phyloP scores from a whole-genome alignment of 2,113 vertebrate genomes.

The Catharus fuscescens region DNA sequence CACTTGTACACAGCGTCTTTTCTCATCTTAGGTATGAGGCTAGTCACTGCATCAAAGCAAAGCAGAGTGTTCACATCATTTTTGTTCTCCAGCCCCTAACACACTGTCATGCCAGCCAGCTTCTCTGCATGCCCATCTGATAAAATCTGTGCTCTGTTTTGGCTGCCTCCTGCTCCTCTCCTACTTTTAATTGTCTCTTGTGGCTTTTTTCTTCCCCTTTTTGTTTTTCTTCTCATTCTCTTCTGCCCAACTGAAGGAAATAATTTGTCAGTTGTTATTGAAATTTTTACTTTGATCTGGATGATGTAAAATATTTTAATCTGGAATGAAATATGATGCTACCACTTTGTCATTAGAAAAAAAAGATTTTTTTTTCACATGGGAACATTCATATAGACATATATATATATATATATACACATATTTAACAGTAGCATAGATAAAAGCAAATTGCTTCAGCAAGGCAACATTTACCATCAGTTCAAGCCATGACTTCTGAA shows the following conservation, averaged over 20 bases:
- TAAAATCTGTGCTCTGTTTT: constrained; percentile 1
- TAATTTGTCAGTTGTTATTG: background rate
- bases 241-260: constrained; percentile 19
- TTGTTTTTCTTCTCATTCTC: constrained; percentile 14
- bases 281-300: constrained; percentile 45
- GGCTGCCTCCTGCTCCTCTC: background rate
- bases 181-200: constrained; percentile 4
- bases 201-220: background rate
- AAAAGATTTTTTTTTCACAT: background rate
- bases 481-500: background rate
- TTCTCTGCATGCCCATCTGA: background rate
- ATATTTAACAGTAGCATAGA: background rate
- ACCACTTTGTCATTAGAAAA: background rate
- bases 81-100: background rate
- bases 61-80: background rate
- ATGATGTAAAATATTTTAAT: constrained; percentile 23
- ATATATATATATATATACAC: background rate
- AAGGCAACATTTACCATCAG: background rate
- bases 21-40: constrained; percentile 2
- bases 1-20: background rate
- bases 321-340: background rate
- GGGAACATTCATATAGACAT: background rate
- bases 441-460: background rate
- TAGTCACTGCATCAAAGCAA: background rate
- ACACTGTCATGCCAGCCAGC: background rate